Base-by-base conservation (phyloP, 2,797 vertebrate species). In the Eurystomus glaucurus region DNA sequence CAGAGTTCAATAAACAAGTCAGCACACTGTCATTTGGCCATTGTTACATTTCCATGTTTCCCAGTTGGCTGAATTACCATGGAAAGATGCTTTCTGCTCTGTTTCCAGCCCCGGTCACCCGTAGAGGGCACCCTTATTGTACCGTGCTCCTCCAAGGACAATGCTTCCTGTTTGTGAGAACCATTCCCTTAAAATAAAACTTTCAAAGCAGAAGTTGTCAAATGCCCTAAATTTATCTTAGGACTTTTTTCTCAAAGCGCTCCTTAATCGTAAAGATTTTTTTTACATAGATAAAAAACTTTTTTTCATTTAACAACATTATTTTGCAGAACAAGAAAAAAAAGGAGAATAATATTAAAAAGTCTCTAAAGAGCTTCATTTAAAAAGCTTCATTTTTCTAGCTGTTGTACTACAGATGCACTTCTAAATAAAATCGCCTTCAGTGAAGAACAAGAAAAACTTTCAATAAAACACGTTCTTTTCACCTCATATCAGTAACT, bases 101-200 rank as follows among this genome's bases (percentile, higher is more conserved):
- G 4, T 79, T 91, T 69, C 51, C 12, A 62, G 55, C 11, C 14
- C 25, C 52, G 14, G 62, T 18, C 15, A 70, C 96, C 96, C 84
- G 28, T 33, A 96, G 95, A 93, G 95, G 96, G 95, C 96, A 94
- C 60, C 66, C 86, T 25, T 2, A 92, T 39, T 66, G 90, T 85
- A 48, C 16, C 39, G 3, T 2, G 2, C 11, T n/a, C n/a, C 6
- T 14, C 39, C 88, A 64, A 37, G 11, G 46, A 37, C 43, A 31
- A 28, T 3, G 9, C 23, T 61, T 76, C 23, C 7, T 45, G 12
- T 45, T 23, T 26, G 13, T 0, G 0, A 69, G 17, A 85, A 39
- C 12, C 9, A 7, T n/a, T 25, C 28, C 25, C 21, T 90, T 69
- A 35, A 85, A 77, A 58, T 9, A 54, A 69, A 54, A 14, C 6